phyloP scores from a whole-genome alignment of 2,797 vertebrate species.

The Sardinella longiceps region DNA sequence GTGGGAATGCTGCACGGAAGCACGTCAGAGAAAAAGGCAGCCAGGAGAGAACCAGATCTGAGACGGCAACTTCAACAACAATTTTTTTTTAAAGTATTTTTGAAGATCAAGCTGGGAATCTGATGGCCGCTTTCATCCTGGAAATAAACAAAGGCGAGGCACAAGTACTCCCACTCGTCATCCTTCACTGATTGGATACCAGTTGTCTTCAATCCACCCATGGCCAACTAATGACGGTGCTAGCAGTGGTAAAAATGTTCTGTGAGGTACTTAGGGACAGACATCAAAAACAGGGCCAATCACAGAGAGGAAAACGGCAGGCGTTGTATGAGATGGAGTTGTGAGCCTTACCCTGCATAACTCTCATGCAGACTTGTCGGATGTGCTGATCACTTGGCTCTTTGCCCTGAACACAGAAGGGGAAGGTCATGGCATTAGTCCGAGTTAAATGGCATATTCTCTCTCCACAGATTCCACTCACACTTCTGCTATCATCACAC shows the following conservation, averaged over 20 bases:
- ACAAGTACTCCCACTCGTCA: conserved; percentile 65
- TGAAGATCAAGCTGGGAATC: conserved; percentile 48
- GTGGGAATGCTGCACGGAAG: conserved; percentile 56
- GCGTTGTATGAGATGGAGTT: not conserved
- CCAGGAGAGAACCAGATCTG: conserved; percentile 47
- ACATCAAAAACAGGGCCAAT: not conserved
- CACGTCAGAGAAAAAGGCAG: conserved; percentile 38
- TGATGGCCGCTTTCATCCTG: conserved; percentile 66
- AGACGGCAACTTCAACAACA: conserved; percentile 61
- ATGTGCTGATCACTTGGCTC: conserved; percentile 94
- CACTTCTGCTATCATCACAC: not conserved
- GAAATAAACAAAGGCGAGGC: conserved; percentile 72
- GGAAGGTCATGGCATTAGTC: not conserved
- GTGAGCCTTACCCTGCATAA: conserved; percentile 91
- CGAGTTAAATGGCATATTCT: not conserved
- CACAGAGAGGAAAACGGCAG: not conserved
- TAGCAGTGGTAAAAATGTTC: not conserved
- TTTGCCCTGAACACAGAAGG: conserved; percentile 81
- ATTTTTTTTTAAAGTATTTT: conserved; percentile 52
- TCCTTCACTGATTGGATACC: conserved; percentile 42
- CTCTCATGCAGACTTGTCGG: conserved; percentile 97
- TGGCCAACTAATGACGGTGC: not conserved
- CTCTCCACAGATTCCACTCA: not conserved
- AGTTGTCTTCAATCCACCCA: not conserved
- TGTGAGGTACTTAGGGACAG: conserved; percentile 13